Evolutionary conservation across 1,140 invertebrate species (phyloP).

Genomic region (Macrostomum lignano): DNA sequence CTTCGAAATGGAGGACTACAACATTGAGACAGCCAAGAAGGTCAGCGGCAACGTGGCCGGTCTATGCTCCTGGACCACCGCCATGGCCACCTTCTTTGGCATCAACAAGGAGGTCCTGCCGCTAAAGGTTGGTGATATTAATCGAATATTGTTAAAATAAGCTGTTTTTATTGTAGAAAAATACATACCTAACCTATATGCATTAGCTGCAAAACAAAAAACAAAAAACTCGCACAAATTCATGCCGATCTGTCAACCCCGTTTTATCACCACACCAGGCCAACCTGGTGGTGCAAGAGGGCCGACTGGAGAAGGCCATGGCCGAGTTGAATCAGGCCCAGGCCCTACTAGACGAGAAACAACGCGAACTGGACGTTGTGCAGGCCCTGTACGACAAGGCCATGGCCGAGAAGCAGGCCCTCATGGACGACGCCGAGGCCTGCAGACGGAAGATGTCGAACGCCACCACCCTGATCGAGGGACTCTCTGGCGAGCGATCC

Average conservation of each 20-base stretch:
- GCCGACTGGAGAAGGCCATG: conserved; percentile 54
- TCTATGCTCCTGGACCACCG: conserved; percentile 71
- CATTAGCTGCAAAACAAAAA: too few relatives aligned
- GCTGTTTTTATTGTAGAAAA: too few relatives aligned
- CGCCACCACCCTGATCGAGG: conserved; percentile 29
- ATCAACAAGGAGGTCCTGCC: conserved; percentile 89
- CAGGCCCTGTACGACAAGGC: conserved; percentile 72
- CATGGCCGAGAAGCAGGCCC: conserved; percentile 53
- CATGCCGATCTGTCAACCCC: too few relatives aligned
- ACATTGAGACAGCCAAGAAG: conserved; percentile 70
- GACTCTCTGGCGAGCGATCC: conserved; percentile 27
- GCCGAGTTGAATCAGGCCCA: conserved; percentile 57
- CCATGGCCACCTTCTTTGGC: conserved; percentile 77
- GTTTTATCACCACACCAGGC: too few relatives aligned
- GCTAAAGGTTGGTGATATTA: conserved; percentile 65
- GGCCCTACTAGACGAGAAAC: conserved; percentile 56
- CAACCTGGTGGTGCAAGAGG: conserved; percentile 67
- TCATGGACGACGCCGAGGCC: conserved; percentile 27
- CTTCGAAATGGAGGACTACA: conserved; percentile 56
- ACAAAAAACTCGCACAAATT: too few relatives aligned
- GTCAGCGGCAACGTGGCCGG: conserved; percentile 86
- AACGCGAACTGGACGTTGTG: conserved; percentile 55
- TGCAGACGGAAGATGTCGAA: conserved; percentile 30
- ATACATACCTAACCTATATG: too few relatives aligned
- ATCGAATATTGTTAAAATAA: too few relatives aligned